These are phyloP conservation scores for Leucoraja ocellata DNA, from an alignment of 2,797 vertebrate genomes.

Conservation along the genomic window DNA sequence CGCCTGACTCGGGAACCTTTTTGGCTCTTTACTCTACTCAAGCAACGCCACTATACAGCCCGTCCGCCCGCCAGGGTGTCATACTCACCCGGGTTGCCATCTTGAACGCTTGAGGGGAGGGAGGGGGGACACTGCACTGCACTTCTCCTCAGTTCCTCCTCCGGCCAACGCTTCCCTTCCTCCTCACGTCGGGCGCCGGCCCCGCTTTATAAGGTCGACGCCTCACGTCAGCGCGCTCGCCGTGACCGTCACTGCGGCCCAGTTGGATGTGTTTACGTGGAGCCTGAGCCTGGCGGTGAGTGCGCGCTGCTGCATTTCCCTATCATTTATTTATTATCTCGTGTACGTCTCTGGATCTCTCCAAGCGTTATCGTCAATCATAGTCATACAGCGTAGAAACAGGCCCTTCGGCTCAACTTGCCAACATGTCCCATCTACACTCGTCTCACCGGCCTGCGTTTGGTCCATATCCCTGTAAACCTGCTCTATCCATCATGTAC, in stretches of 20 bases:
- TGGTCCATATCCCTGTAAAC: no score
- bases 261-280: background rate
- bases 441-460: no score
- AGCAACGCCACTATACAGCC: no score
- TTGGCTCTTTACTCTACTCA: no score
- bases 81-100: conserved; percentile 9
- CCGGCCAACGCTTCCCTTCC: background rate
- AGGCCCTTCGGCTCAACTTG: no score
- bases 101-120: no score
- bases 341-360: background rate
- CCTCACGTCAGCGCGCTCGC: background rate
- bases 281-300: no score
- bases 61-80: background rate
- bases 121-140: no score
- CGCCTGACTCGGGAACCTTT: background rate
- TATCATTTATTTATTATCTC: background rate
- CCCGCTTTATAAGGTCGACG: background rate
- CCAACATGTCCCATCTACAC: no score
- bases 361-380: background rate
- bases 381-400: no score
- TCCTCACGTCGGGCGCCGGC: background rate
- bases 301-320: no score
- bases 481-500: no score
- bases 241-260: background rate
- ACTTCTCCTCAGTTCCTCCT: background rate